phyloP scores from a whole-genome alignment of 2,797 vertebrate species.

The Stomatorhinus walkeri region DNA sequence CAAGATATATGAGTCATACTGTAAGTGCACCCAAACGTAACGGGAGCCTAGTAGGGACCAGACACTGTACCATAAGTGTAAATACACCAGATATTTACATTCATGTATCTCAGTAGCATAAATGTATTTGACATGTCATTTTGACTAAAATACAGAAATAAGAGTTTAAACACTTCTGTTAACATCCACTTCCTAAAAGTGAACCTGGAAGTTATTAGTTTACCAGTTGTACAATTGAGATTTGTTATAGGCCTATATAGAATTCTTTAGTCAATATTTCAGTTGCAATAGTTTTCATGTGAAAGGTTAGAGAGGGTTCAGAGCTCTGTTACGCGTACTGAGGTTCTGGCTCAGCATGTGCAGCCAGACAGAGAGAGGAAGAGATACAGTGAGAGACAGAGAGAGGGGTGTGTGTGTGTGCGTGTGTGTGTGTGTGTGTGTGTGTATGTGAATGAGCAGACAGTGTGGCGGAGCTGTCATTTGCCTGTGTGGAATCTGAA shows the following conservation, averaged over 20 bases:
- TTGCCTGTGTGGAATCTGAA: slow-evolving; percentile 38
- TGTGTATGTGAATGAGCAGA: background rate
- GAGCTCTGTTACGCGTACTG: background rate
- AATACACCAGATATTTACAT: background rate
- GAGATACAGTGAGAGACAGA: background rate
- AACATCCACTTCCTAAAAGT: background rate
- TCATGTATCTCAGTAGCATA: background rate
- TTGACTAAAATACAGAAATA: background rate
- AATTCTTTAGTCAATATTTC: background rate
- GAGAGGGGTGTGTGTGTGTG: background rate
- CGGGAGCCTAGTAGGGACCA: background rate
- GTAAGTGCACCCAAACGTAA: background rate
- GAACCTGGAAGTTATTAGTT: background rate
- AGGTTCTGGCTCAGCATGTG: slow-evolving; percentile 6
- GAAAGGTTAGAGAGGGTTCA: background rate
- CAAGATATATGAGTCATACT: background rate
- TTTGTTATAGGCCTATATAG: background rate
- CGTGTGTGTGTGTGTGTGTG: background rate
- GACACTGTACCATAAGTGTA: background rate
- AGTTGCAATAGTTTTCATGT: background rate
- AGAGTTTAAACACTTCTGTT: background rate
- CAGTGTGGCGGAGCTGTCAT: slow-evolving; percentile 16
- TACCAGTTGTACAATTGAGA: background rate
- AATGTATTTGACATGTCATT: background rate
- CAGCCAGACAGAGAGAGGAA: slow-evolving; percentile 31